Conservation (phyloP, 2,888 invertebrate species). For the Clusia tigrina region DNA sequence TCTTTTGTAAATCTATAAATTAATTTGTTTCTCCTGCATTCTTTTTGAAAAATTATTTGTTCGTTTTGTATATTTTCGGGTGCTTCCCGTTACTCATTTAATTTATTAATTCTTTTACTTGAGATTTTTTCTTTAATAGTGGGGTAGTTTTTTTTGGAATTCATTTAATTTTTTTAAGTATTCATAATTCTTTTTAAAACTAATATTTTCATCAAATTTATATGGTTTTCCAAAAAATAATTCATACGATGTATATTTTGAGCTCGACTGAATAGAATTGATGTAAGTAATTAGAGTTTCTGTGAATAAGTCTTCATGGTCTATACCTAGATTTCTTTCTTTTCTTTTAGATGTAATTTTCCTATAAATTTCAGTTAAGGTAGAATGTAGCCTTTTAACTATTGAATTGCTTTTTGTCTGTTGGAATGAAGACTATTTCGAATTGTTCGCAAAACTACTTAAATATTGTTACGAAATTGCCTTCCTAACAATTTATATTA, state of each 20-base stretch:
- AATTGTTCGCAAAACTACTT: neutral
- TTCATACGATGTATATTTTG: neutral
- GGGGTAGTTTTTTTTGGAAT: neutral
- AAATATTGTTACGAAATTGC: too few species aligned
- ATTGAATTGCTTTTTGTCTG: neutral
- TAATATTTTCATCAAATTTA: neutral
- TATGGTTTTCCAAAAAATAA: neutral
- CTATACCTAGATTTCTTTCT: neutral
- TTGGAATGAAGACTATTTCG: neutral
- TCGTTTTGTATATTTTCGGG: neutral
- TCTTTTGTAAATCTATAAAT: neutral
- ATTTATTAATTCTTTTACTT: too few species aligned
- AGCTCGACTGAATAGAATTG: neutral
- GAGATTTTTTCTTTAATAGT: neutral
- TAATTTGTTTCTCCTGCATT: neutral
- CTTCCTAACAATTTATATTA: too few species aligned
- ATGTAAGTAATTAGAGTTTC: neutral
- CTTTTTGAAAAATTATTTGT: neutral
- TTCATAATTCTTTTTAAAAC: neutral
- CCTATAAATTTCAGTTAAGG: neutral
- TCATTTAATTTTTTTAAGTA: too few species aligned
- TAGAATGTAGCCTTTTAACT: neutral
- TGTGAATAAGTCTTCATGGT: neutral
- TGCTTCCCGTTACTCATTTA: neutral
- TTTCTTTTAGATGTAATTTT: neutral